Evolutionary conservation across 1,140 invertebrate genomes (phyloP).

Genomic region (Probaryconus sp.): DNA sequence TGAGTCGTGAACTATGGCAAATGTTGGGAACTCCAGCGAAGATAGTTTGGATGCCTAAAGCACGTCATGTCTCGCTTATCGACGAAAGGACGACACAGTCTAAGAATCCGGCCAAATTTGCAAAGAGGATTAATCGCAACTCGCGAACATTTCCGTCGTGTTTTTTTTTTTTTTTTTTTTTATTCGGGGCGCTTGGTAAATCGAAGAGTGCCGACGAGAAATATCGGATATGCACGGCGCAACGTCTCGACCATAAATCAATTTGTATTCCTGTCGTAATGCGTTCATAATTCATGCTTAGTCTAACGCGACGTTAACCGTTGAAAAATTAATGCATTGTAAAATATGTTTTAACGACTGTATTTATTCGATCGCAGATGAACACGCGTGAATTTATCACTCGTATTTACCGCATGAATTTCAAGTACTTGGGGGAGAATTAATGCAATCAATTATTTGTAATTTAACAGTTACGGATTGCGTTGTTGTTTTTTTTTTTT

Average conservation of each 20-base stretch:
- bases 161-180: conserved; percentile 39
- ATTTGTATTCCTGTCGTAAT: conserved; percentile 74
- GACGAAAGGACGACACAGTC: conserved; percentile 15
- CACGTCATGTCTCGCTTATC: conserved; percentile 23
- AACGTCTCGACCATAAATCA: conserved; percentile 72
- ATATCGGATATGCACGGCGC: conserved; percentile 72
- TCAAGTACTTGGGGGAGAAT: neutral
- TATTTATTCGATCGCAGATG: conserved; percentile 27
- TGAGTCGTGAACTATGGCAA: conserved; percentile 19
- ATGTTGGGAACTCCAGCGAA: conserved; percentile 14
- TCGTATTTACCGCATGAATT: conserved; percentile 18
- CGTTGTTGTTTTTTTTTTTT: no score
- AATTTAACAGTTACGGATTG: no score
- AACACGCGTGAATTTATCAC: conserved; percentile 29
- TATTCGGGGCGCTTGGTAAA: conserved; percentile 17
- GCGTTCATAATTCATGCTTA: conserved; percentile 76
- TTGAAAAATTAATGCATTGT: conserved; percentile 71
- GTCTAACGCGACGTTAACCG: conserved; percentile 65
- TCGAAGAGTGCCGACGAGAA: conserved; percentile 67
- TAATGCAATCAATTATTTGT: conserved; percentile 18
- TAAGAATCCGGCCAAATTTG: conserved; percentile 41
- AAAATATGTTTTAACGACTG: conserved; percentile 60
- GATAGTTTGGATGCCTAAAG: conserved; percentile 2
- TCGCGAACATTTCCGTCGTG: conserved; percentile 46
- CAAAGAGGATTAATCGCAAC: conserved; percentile 70